Evolutionary conservation across 1,140 invertebrate species (phyloP).

Genomic region (Adelges cooleyi): DNA sequence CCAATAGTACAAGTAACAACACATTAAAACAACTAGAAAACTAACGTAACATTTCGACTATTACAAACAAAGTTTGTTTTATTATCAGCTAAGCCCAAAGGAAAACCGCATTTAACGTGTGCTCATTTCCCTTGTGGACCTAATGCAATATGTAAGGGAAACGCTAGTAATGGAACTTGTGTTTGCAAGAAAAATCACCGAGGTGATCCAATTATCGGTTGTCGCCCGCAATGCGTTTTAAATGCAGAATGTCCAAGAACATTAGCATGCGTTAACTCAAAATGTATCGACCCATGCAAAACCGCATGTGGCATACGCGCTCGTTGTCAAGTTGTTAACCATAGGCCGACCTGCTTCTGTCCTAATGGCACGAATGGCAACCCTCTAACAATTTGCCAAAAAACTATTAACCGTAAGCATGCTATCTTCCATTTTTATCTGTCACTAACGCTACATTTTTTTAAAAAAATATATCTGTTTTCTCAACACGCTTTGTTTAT

Average conservation of each 20-base stretch:
- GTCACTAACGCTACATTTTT: background rate
- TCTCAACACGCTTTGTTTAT: background rate
- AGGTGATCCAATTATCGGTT: constrained; percentile 54
- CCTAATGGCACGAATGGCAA: constrained; percentile 60
- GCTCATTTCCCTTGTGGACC: constrained; percentile 56
- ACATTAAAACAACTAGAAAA: background rate
- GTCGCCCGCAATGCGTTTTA: constrained; percentile 62
- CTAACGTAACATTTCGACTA: background rate
- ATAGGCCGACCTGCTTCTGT: constrained; percentile 71
- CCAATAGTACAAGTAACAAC: background rate
- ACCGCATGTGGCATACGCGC: constrained; percentile 62
- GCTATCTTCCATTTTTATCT: background rate
- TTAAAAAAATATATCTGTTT: constrained; percentile 21
- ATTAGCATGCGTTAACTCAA: constrained; percentile 63
- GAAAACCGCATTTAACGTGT: constrained; percentile 43
- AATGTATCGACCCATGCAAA: constrained; percentile 64
- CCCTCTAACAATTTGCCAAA: constrained; percentile 60
- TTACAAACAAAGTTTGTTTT: background rate
- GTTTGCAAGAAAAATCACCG: constrained; percentile 50
- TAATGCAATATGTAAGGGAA: constrained; percentile 57
- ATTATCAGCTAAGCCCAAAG: constrained; percentile 9
- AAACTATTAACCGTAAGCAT: constrained; percentile 30
- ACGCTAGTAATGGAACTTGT: constrained; percentile 47
- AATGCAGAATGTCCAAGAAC: constrained; percentile 59
- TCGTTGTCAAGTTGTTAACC: constrained; percentile 62